phyloP scores from a whole-genome alignment of 2,888 invertebrate species.

The Ariolimax columbianus region DNA sequence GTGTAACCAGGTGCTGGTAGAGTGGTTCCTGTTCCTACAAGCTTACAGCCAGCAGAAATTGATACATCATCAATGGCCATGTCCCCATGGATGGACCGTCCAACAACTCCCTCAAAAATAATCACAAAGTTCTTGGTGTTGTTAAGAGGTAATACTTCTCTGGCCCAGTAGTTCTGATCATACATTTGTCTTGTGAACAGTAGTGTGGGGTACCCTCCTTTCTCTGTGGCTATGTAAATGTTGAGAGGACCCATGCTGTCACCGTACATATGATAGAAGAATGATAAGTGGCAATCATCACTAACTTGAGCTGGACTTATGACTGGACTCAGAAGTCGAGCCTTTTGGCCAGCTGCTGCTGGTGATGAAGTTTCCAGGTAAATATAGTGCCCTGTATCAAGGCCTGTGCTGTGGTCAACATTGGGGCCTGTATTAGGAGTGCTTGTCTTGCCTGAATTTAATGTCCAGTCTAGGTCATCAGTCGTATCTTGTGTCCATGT shows the following conservation, averaged over 20 bases:
- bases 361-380: conserved; percentile 73
- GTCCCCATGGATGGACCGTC: conserved; percentile 63
- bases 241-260: conserved; percentile 66
- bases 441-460: conserved; percentile 63
- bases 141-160: conserved; percentile 61
- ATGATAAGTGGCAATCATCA: conserved; percentile 66
- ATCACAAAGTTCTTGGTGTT: conserved; percentile 66
- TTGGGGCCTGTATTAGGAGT: conserved; percentile 71
- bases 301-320: conserved; percentile 55
- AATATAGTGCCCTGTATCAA: conserved; percentile 68
- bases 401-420: conserved; percentile 69
- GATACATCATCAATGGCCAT: conserved; percentile 76
- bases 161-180: conserved; percentile 66
- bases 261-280: conserved; percentile 76
- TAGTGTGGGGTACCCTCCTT: conserved; percentile 53
- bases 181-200: conserved; percentile 42
- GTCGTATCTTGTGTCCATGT: conserved; percentile 70
- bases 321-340: conserved; percentile 73
- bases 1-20: conserved; percentile 62
- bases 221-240: conserved; percentile 65
- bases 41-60: conserved; percentile 72
- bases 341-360: conserved; percentile 65
- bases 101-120: conserved; percentile 69
- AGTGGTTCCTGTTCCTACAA: conserved; percentile 56
- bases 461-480: conserved; percentile 73